Base-by-base conservation (phyloP, 2,888 invertebrate species). In the Rhaphigaster nebulosa region DNA sequence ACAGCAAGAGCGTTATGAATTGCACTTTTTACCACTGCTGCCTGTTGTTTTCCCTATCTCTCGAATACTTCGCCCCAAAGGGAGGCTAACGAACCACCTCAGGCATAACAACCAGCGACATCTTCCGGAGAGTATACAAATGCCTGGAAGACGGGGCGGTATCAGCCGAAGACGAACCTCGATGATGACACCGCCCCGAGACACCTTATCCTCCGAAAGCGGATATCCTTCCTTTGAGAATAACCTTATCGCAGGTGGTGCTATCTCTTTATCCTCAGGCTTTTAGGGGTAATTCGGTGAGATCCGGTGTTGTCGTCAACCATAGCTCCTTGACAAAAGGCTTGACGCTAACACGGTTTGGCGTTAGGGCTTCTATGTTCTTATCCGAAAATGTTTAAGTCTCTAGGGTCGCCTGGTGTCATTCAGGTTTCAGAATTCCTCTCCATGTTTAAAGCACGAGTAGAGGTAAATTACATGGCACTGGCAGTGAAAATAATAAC, bases 221-320 rank as follows among this genome's bases (percentile, higher is more conserved):
- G 76, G 76, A 80, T 80, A 80, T 80, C 76, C 76, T 80, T 80
- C 76, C 70, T 34, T 13, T 18, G 18, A 10, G 76, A 38, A 80
- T 80, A 80, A 38, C 76, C 76, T 80, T 80, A 80, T 80, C 76
- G 76, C 38, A 23, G 76, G 38, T 23, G 20, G 0, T 12, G 76
- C 76, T 80, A 80, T 80, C 76, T 80, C 41, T 80, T 38, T 80
- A 38, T 80, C 41, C 76, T 20, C 41, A 20, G 76, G 76, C 76
- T 80, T 80, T 80, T 80, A 80, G 76, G 76, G 76, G 76, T 80
- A 80, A 80, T 80, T 80, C 76, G 23, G 38, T 23, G 76, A 41
- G 76, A 80, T 80, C 76, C 76, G 76, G 76, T 80, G 76, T 80
- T 80, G 76, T 80, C 76, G 76, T 41, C 41, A 80, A 20, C 38